Base-by-base conservation (phyloP, 1,140 invertebrate genomes). In the Drosophila carrolli region DNA sequence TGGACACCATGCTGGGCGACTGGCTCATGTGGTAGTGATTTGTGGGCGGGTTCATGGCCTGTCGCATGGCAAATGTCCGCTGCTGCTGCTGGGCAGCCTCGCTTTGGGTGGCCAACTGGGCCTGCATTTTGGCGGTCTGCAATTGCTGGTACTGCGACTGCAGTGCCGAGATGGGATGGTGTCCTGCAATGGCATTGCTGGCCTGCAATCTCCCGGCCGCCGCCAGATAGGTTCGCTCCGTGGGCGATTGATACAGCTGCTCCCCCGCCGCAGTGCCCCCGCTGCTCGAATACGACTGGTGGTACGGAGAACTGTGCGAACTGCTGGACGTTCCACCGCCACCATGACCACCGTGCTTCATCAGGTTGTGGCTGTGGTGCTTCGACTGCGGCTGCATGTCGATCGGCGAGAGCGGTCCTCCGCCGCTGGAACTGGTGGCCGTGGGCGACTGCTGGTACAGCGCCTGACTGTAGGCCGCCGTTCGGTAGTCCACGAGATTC, bases 51-150 rank as follows among this genome's bases (percentile, higher is more conserved):
- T 92, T 92, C 62, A 92, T 80, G 19, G 83, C 80, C 84, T 95
- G 94, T 11, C 94, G 80, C 86, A 94, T 93, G 27, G 94, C 94
- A 75, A 95, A 95, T 37, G 94, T 94, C 68, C 94, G 93, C 63
- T 95, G 94, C 75, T 94, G 94, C 72, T 94, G 94, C 89, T 94
- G 93, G 60, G 93, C 93, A 27, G 94, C 94, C 72, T 95, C 94
- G 72, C 93, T 94, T 68, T 95, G 94, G 65, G 94, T 94, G 65
- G 94, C 93, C 59, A 95, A 75, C 72, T 95, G 94, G 32, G 94
- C 94, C 66, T 94, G 94, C 75, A 95, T 89, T 83, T 94, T 94
- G 93, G 94, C 94, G 78, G 94, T 94, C 79, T 95, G 94, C 65
- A 95, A 89, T 83, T 94, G 93, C 48, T 94, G 93, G 78, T 94